Evolutionary conservation across 1,140 invertebrate genomes (phyloP).

Genomic region (Drosophila kurseongensis): DNA sequence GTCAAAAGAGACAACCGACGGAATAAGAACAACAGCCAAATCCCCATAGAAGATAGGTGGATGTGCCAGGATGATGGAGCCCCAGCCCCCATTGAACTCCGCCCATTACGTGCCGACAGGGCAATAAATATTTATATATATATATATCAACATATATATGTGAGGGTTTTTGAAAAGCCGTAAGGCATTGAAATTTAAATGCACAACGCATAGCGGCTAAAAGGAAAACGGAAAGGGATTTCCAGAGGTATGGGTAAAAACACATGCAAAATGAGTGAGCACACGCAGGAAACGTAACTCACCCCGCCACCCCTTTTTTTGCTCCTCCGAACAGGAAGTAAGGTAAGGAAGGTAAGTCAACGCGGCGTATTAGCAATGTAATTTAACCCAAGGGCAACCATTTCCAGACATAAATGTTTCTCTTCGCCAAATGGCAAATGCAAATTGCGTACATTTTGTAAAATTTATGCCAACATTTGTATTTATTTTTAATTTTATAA

Average conservation of each 20-base stretch:
- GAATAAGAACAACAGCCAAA: constrained; percentile 26
- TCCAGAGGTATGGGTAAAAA: constrained; percentile 20
- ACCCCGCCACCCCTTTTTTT: constrained; percentile 24
- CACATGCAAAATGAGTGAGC: constrained; percentile 45
- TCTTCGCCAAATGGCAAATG: constrained; percentile 44
- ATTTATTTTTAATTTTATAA: constrained; percentile 78
- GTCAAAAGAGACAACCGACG: constrained; percentile 41
- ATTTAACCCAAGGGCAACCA: constrained; percentile 58
- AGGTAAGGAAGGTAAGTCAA: constrained; percentile 43
- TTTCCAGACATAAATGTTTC: constrained; percentile 44
- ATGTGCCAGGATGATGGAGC: constrained; percentile 27
- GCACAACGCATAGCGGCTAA: constrained; percentile 71
- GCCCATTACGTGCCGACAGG: constrained; percentile 49
- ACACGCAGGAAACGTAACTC: constrained; percentile 49
- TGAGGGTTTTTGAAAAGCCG: constrained; percentile 45
- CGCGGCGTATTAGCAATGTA: constrained; percentile 70
- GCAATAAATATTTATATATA: constrained; percentile 55
- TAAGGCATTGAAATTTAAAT: constrained; percentile 76
- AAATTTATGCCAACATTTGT: constrained; percentile 73
- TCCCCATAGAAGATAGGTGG: constrained; percentile 34
- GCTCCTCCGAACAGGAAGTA: constrained; percentile 1
- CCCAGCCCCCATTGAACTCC: constrained; percentile 10
- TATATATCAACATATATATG: constrained; percentile 14
- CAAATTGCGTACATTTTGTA: constrained; percentile 63
- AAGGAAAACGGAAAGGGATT: constrained; percentile 23